Evolutionary conservation across 2,888 invertebrate genomes (phyloP).

Genomic region (Pristionchus maxplancki): DNA sequence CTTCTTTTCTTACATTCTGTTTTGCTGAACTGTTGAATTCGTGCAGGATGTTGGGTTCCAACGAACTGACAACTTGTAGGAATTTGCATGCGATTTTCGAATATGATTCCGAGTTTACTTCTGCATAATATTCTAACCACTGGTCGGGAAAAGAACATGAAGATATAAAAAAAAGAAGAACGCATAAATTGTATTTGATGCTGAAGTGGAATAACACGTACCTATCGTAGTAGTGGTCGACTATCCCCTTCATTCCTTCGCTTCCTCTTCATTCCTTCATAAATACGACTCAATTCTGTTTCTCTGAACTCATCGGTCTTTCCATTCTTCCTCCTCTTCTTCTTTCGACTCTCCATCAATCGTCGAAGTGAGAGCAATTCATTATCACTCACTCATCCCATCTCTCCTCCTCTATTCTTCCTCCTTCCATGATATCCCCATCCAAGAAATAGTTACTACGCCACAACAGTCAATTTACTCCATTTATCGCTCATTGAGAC

Average conservation of each 20-base stretch:
- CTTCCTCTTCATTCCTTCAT: background rate
- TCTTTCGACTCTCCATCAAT: background rate
- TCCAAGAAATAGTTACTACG: background rate
- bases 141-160: background rate
- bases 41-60: background rate
- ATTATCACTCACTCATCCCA: slow-evolving; percentile 13
- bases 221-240: background rate
- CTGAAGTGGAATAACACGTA: background rate
- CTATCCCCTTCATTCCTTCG: background rate
- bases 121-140: background rate
- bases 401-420: background rate
- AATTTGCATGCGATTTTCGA: too few species aligned
- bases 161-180: background rate
- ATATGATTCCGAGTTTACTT: too few species aligned
- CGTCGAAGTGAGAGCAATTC: slow-evolving; percentile 18
- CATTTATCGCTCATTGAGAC: background rate
- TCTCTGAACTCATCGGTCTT: slow-evolving; percentile 16
- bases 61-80: too few species aligned
- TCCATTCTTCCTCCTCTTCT: background rate
- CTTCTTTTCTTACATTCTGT: background rate
- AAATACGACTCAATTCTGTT: background rate
- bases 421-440: background rate
- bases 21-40: background rate
- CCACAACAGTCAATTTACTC: background rate
- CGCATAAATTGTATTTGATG: background rate